Conservation (phyloP, 2,888 invertebrate genomes). For the Podotricha telesiphe region DNA sequence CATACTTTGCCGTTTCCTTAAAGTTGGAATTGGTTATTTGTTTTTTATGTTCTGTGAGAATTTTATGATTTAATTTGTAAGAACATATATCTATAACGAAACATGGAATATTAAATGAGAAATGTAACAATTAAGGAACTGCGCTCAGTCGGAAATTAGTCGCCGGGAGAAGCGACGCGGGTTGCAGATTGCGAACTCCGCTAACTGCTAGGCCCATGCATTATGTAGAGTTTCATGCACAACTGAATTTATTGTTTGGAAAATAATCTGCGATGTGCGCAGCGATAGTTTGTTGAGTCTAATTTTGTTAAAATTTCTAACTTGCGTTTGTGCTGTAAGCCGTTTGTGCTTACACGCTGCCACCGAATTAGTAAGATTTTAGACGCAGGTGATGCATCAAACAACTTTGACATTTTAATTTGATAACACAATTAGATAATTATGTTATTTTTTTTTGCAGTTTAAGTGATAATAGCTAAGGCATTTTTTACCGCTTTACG, state of each 20-base stretch:
- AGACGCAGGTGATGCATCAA: not conserved
- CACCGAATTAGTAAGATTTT: not conserved
- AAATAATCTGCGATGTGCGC: conserved; percentile 38
- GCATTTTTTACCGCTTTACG: no score
- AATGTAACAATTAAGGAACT: conserved; percentile 57
- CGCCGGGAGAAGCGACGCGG: conserved; percentile 59
- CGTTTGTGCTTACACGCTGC: conserved; percentile 5
- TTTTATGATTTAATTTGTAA: conserved; percentile 10
- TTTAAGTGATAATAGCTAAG: not conserved
- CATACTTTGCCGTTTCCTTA: not conserved
- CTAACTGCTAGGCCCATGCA: conserved; percentile 38
- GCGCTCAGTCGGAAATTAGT: conserved; percentile 78
- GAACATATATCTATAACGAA: conserved; percentile 35
- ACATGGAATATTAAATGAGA: conserved; percentile 47
- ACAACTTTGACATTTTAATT: not conserved
- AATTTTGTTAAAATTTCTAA: conserved; percentile 29
- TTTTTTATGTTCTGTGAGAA: not conserved
- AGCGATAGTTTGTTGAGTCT: conserved; percentile 33
- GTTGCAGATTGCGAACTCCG: conserved; percentile 58
- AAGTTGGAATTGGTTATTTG: not conserved
- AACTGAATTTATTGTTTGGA: conserved; percentile 42
- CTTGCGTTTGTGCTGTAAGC: conserved; percentile 19
- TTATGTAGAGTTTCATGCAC: conserved; percentile 34
- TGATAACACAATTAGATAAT: not conserved
- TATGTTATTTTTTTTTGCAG: not conserved